These are phyloP conservation scores for Eulemur rubriventer DNA, from an alignment of 2,797 vertebrate genomes.

Conservation along the genomic window DNA sequence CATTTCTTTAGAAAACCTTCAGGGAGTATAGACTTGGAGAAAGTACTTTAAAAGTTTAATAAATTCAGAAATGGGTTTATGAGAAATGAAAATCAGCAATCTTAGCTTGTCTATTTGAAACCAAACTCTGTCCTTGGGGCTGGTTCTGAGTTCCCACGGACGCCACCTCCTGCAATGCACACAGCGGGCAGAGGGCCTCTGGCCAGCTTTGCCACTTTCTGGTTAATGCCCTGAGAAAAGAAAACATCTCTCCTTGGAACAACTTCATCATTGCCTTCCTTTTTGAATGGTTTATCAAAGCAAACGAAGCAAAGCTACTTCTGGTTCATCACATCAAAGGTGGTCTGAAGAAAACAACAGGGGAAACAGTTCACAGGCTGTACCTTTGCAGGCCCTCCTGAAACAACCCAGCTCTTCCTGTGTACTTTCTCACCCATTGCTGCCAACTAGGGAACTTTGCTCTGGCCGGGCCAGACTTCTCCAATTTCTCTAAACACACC, in stretches of 20 bases:
- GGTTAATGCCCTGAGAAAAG: conserved; percentile 42
- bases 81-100: neutral
- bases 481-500: neutral
- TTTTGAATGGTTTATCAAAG: conserved; percentile 58
- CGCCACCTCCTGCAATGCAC: neutral
- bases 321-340: neutral
- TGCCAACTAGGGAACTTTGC: neutral
- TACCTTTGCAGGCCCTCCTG: neutral
- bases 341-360: neutral
- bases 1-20: neutral
- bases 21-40: neutral
- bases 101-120: neutral
- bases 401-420: neutral
- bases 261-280: conserved; percentile 29
- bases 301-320: conserved; percentile 33
- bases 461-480: neutral
- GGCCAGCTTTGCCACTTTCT: neutral
- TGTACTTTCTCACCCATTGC: neutral
- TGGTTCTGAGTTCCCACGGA: fast-evolving
- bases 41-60: neutral
- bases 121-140: fast-evolving
- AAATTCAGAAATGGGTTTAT: neutral
- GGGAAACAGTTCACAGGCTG: neutral
- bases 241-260: conserved; percentile 3
- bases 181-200: fast-evolving